Evolutionary conservation across 2,113 vertebrate species (phyloP).

Genomic region (Romanogobio albipinnatus): DNA sequence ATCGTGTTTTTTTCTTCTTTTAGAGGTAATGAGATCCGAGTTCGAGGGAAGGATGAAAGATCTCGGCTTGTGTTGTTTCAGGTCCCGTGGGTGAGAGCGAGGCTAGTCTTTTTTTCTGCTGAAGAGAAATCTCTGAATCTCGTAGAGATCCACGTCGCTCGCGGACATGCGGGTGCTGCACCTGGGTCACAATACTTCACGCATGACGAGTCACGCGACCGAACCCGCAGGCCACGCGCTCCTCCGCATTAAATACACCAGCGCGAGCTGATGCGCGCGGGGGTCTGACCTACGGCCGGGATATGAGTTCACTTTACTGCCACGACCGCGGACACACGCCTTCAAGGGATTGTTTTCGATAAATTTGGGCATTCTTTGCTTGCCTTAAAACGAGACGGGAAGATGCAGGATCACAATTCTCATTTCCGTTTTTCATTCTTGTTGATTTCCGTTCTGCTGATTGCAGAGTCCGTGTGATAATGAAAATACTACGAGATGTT

Average conservation of each 20-base stretch:
- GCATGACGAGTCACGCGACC: constrained; percentile 75
- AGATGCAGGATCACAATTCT: background rate
- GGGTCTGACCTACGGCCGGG: constrained; percentile 38
- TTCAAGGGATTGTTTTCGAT: constrained; percentile 35
- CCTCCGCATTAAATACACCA: constrained; percentile 74
- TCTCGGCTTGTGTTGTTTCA: constrained; percentile 37
- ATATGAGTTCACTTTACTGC: constrained; percentile 45
- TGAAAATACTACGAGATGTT: background rate
- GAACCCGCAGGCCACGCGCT: constrained; percentile 69
- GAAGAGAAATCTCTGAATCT: constrained; percentile 54
- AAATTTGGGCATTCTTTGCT: constrained; percentile 8
- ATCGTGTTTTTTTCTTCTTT: background rate
- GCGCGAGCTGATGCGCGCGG: constrained; percentile 61
- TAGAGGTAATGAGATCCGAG: constrained; percentile 13
- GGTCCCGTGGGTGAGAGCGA: constrained; percentile 47
- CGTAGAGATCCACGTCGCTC: constrained; percentile 63
- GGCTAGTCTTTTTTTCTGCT: constrained; percentile 51
- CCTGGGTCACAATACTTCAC: constrained; percentile 82
- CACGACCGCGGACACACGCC: constrained; percentile 7
- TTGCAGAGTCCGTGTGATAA: background rate
- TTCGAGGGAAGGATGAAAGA: constrained; percentile 40
- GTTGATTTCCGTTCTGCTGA: background rate
- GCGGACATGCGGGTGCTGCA: constrained; percentile 78
- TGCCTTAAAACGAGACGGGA: background rate
- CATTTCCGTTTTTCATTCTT: constrained; percentile 5